Percentiles rank a stretch among this genome's conserved stretches.
Conservation (phyloP, 37 sponge, comb jelly and placozoan genomes). For the Halichondria panicea region DNA sequence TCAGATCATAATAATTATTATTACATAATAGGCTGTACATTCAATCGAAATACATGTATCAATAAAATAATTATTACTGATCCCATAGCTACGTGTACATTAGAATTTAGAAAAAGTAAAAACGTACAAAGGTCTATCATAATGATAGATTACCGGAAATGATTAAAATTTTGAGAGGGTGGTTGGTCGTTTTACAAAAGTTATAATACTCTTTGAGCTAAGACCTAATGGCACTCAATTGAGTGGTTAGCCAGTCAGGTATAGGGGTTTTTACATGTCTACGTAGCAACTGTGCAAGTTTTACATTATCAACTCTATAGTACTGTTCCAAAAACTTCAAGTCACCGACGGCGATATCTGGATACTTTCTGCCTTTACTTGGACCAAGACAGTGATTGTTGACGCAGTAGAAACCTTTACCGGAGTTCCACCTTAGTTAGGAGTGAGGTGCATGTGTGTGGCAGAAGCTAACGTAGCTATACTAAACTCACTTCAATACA, state of each 20-base stretch:
- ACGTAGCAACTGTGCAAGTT: constrained; percentile 24
- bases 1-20: no score
- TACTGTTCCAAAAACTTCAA: constrained; percentile 19
- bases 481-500: not conserved
- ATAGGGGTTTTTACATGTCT: not conserved
- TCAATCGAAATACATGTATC: no score
- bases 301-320: constrained; percentile 50
- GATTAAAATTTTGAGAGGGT: no score
- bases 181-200: no score
- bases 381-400: constrained; percentile 54
- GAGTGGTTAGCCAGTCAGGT: constrained; percentile 75
- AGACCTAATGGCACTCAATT: no score
- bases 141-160: no score
- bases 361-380: constrained; percentile 75
- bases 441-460: not conserved
- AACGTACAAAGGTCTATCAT: no score
- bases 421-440: not conserved
- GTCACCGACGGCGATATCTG: constrained; percentile 24
- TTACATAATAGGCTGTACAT: no score
- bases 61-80: no score
- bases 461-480: not conserved
- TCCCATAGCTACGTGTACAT: no score
- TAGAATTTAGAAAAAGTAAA: no score
- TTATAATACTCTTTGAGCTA: no score
- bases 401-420: constrained; percentile 75